Conservation (phyloP, 2,888 invertebrate genomes). For the Lycocerus yunnanus region DNA sequence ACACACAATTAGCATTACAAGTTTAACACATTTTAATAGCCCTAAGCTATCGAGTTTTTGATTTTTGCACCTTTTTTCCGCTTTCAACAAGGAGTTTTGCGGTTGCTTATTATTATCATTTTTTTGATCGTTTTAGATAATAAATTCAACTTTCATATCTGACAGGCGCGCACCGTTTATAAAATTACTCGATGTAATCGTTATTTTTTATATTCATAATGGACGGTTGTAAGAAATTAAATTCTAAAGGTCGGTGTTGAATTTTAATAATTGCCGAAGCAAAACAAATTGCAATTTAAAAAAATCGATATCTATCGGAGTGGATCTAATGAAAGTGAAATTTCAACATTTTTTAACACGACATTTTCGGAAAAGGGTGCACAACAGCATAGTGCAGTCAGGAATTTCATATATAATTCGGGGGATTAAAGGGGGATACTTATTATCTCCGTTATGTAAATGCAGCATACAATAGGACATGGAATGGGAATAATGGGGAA, state of each 20-base stretch:
- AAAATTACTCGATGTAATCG: neutral
- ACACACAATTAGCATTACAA: conserved; percentile 28
- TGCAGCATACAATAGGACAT: neutral
- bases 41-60: neutral
- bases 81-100: neutral
- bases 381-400: neutral
- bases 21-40: conserved; percentile 17
- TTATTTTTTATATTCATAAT: neutral
- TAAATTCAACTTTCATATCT: neutral
- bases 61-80: neutral
- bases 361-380: neutral
- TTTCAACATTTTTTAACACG: too few species aligned
- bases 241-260: neutral
- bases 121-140: neutral
- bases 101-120: neutral
- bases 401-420: neutral
- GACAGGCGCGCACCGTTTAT: neutral
- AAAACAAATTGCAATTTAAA: neutral
- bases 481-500: neutral
- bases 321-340: neutral
- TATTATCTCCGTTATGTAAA: neutral
- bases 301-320: neutral
- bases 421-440: neutral
- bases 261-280: neutral
- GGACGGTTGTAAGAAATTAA: neutral